A percentile compares a stretch with the other conserved stretches of the same genome.
These are phyloP conservation scores for Callipepla californica DNA, from an alignment of 2,113 vertebrate species.

Conservation along the genomic window DNA sequence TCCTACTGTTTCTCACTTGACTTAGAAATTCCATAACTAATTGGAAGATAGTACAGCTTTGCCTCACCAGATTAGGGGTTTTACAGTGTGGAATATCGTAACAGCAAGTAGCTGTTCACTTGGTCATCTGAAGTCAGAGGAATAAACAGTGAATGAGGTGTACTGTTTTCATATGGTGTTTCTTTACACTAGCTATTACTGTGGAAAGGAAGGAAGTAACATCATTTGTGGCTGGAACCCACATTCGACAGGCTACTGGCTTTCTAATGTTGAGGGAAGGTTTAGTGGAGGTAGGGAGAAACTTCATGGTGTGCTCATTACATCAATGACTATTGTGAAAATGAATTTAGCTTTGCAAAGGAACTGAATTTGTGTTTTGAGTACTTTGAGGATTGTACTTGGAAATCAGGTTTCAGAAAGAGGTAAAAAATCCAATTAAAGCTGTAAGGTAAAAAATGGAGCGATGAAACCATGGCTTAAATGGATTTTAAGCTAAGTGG, in stretches of 20 bases:
- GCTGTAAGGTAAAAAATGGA: not conserved
- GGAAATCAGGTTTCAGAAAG: not conserved
- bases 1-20: not conserved
- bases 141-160: not conserved
- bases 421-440: not conserved
- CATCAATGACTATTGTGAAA: not conserved
- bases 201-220: constrained; percentile 41
- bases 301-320: not conserved
- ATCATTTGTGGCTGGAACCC: constrained; percentile 39
- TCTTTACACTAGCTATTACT: not conserved
- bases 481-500: not conserved
- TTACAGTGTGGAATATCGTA: not conserved
- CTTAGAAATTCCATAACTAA: not conserved
- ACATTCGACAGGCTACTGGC: not conserved
- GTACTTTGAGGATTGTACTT: not conserved
- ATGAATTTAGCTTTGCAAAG: not conserved
- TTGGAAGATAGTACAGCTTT: not conserved
- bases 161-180: not conserved
- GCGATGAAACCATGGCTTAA: not conserved
- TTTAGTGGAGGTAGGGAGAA: not conserved
- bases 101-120: not conserved
- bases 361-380: not conserved
- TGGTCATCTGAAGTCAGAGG: not conserved
- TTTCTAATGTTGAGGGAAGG: constrained; percentile 2
- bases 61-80: not conserved